Base-by-base conservation (phyloP, 1,140 invertebrate genomes). In the Heliothis virescens region DNA sequence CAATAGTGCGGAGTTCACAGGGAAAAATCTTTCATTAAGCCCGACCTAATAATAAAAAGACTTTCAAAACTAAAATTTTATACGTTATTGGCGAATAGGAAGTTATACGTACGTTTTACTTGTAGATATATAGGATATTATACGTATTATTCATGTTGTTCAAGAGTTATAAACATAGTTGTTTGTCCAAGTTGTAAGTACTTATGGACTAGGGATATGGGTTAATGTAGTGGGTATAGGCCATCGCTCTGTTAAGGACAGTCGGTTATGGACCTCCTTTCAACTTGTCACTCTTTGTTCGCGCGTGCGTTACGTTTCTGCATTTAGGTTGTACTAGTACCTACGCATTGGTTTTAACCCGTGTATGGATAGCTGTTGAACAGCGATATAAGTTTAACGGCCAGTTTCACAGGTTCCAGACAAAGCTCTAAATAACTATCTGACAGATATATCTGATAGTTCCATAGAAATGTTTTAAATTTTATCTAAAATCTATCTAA, bases 31-130 rank as follows among this genome's bases (percentile, higher is more conserved):
- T 69, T 69, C 16, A 52, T 69, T 69, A 26, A 69, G 48, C 48
- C 34, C 65, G 48, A 69, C 21, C 65, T 69, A 69, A 69, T 53
- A 47, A 69, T 65, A 69, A 67, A 52, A 69, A 69, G 48, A 53
- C 12, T 69, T 69, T 21, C 65, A 1, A 29, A 69, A 69, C 65
- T 52, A 52, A 12, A 26, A 50, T 9, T 29, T 15, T 52, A 53
- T 29, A 16, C 9, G 48, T 50, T 69, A 69, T 26, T 1, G 65
- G 16, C 13, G 11, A 18, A 67, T n/a, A 69, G 65, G 48, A 69
- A 69, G 26, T 48, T 52, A 52, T 15, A 53, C 34, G 62, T 65
- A 16, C 62, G 63, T 71, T 26, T 21, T 52, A 71, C 18, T 71
- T 52, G 65, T 50, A 69, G 16, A 67, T 50, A 53, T 48, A 48